These are phyloP conservation scores for Pseudomyrmex concolor DNA, from an alignment of 1,140 invertebrate species.

Conservation along the genomic window DNA sequence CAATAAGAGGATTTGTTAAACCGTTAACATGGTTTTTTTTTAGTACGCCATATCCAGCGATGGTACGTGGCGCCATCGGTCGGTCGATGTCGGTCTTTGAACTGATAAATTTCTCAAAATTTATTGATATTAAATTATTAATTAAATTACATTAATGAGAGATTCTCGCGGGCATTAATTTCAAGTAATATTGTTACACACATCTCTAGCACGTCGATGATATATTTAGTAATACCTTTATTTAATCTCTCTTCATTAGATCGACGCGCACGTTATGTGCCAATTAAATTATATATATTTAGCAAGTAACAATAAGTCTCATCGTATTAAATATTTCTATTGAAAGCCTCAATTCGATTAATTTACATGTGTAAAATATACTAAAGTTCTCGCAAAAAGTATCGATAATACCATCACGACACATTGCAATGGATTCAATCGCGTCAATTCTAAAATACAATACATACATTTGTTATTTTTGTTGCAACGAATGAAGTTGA, in stretches of 20 bases:
- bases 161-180: constrained; percentile 14
- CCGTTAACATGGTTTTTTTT: constrained; percentile 56
- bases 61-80: constrained; percentile 77
- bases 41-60: constrained; percentile 78
- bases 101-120: constrained; percentile 40
- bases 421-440: not conserved
- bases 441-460: not conserved
- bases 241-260: constrained; percentile 22
- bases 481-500: not conserved
- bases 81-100: constrained; percentile 38
- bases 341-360: not conserved
- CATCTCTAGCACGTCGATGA: not conserved
- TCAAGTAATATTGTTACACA: not conserved
- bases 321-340: not conserved
- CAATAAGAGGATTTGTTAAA: too few species aligned
- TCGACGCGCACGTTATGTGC: not conserved
- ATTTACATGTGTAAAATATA: not conserved
- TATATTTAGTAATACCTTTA: constrained; percentile 22
- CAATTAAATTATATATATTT: constrained; percentile 21
- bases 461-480: not conserved
- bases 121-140: constrained; percentile 22
- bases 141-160: constrained; percentile 30
- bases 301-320: not conserved
- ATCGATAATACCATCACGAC: not conserved
- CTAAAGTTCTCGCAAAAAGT: not conserved